phyloP scores from a whole-genome alignment of 2,113 vertebrate species.

The Anolis carolinensis region DNA sequence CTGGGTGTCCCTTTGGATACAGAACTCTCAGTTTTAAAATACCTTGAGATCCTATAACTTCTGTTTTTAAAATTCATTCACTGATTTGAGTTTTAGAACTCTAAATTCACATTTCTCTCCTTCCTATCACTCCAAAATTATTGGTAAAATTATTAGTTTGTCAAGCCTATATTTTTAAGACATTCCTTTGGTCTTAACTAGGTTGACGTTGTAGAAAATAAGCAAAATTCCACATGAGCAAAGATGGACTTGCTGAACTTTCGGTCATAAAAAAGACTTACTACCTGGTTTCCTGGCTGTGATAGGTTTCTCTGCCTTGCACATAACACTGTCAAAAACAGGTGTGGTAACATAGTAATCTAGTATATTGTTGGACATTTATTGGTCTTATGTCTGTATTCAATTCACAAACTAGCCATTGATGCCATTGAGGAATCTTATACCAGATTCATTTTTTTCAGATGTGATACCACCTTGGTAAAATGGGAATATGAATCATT shows the following conservation, averaged over 20 bases:
- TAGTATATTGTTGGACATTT: conserved; percentile 66
- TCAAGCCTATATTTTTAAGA: not conserved
- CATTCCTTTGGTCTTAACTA: not conserved
- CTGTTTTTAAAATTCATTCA: not conserved
- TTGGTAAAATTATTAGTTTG: not conserved
- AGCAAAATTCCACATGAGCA: not conserved
- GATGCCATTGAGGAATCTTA: conserved; percentile 63
- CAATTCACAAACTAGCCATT: conserved; percentile 65
- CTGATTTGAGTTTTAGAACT: not conserved
- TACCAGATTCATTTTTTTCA: not conserved
- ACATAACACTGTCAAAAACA: not conserved
- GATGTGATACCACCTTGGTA: not conserved
- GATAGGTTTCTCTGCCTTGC: not conserved
- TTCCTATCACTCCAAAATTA: not conserved
- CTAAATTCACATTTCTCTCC: not conserved
- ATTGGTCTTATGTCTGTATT: conserved; percentile 65
- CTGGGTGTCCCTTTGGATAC: no score
- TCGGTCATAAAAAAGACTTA: not conserved
- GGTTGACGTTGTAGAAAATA: not conserved
- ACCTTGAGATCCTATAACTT: not conserved
- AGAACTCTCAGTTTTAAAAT: no score
- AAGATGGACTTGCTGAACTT: not conserved
- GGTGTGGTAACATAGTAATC: conserved; percentile 35
- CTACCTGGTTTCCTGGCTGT: not conserved
- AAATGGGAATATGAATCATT: not conserved